phyloP scores from a whole-genome alignment of 2,888 invertebrate genomes.

The Monopis laevigella region DNA sequence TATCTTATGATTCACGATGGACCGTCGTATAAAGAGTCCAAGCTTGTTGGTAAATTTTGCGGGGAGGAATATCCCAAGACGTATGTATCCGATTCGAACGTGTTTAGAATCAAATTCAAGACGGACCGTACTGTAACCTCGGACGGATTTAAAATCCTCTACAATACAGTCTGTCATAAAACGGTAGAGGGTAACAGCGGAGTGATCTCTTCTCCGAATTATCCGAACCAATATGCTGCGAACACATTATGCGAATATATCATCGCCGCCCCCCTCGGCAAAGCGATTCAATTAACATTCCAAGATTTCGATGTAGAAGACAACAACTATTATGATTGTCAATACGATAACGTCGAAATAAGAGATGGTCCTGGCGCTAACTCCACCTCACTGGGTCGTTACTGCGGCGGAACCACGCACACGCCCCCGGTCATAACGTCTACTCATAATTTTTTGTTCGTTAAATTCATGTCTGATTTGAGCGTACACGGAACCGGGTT shows the following conservation, averaged over 20 bases:
- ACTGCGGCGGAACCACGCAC: slow-evolving; percentile 68
- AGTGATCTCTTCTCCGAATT: slow-evolving; percentile 76
- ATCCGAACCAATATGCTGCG: slow-evolving; percentile 74
- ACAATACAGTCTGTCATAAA: slow-evolving; percentile 41
- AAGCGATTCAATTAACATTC: slow-evolving; percentile 72
- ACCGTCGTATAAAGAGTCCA: slow-evolving; percentile 62
- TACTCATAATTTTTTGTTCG: slow-evolving; percentile 74
- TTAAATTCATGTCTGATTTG: slow-evolving; percentile 72
- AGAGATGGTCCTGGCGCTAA: slow-evolving; percentile 75
- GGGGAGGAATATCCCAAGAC: slow-evolving; percentile 70
- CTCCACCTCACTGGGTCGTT: slow-evolving; percentile 71
- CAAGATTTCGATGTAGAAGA: slow-evolving; percentile 73
- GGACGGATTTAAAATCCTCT: slow-evolving; percentile 42
- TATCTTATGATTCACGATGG: slow-evolving; percentile 74
- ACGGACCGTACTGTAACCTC: slow-evolving; percentile 36
- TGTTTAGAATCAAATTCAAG: slow-evolving; percentile 60
- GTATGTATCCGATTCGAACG: slow-evolving; percentile 69
- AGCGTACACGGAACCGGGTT: slow-evolving; percentile 73
- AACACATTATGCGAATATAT: slow-evolving; percentile 73
- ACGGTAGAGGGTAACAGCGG: slow-evolving; percentile 66
- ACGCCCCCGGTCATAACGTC: slow-evolving; percentile 71
- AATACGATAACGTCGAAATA: slow-evolving; percentile 64
- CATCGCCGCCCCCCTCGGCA: slow-evolving; percentile 71
- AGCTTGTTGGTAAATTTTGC: slow-evolving; percentile 79
- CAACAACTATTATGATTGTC: slow-evolving; percentile 34